Percentiles rank a stretch among this genome's conserved stretches.
These are phyloP conservation scores for Onychostruthus taczanowskii DNA, from an alignment of 2,113 vertebrate genomes.

Conservation along the genomic window DNA sequence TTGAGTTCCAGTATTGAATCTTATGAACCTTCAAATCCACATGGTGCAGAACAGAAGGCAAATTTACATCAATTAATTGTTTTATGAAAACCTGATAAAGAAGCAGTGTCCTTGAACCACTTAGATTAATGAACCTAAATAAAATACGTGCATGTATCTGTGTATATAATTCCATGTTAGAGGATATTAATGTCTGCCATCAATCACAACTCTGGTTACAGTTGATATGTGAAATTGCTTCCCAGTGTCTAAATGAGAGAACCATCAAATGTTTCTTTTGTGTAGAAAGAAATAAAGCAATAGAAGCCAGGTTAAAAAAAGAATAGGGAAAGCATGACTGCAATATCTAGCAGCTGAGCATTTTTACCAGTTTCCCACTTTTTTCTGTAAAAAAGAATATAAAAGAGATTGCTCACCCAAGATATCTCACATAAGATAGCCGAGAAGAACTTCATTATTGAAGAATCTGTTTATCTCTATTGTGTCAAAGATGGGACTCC, in stretches of 20 bases:
- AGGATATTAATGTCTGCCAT: neutral
- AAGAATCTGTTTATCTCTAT: neutral
- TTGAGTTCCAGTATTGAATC: neutral
- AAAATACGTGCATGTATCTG: neutral
- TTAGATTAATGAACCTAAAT: constrained; percentile 48
- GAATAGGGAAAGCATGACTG: neutral
- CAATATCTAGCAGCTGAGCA: neutral
- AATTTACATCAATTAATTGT: constrained; percentile 49
- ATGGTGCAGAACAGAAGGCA: constrained; percentile 40
- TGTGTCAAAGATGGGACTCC: neutral
- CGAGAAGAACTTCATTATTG: neutral
- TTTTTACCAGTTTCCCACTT: neutral
- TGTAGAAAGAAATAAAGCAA: neutral
- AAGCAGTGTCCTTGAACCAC: constrained; percentile 51
- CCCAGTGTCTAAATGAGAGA: neutral
- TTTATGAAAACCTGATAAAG: constrained; percentile 47
- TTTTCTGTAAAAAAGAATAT: neutral
- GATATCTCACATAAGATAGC: neutral
- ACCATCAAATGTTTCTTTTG: neutral
- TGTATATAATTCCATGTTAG: neutral
- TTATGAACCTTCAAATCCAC: constrained; percentile 22
- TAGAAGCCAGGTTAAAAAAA: neutral
- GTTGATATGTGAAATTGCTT: neutral
- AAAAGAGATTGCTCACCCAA: neutral
- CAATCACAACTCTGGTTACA: neutral